Evolutionary conservation across 2,797 vertebrate species (phyloP).

Genomic region (Prunella strophiata): DNA sequence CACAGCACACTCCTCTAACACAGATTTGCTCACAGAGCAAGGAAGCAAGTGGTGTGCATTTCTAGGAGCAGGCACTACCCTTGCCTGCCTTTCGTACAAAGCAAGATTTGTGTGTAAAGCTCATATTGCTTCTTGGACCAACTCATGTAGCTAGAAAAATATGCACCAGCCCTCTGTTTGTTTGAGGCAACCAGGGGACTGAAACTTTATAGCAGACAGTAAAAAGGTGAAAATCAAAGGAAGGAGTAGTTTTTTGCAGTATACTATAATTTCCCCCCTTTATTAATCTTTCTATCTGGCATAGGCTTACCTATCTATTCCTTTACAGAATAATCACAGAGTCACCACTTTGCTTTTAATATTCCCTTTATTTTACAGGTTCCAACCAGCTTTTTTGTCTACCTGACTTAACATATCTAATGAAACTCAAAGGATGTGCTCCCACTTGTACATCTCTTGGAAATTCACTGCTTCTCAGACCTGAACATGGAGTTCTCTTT

Average conservation of each 20-base stretch:
- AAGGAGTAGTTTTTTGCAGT: not conserved
- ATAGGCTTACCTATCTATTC: not conserved
- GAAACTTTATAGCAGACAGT: not conserved
- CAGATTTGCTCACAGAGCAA: not conserved
- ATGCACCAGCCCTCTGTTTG: not conserved
- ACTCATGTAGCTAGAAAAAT: not conserved
- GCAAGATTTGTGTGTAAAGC: not conserved
- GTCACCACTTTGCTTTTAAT: not conserved
- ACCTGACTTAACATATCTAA: not conserved
- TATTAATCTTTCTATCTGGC: conserved; percentile 20
- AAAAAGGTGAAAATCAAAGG: not conserved
- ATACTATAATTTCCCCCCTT: not conserved
- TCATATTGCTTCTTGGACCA: not conserved
- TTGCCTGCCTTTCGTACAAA: not conserved
- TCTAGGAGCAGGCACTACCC: not conserved
- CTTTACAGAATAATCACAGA: not conserved
- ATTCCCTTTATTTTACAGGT: not conserved
- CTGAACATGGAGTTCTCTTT: not conserved
- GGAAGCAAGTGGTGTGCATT: not conserved
- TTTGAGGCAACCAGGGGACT: not conserved
- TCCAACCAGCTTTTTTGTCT: not conserved
- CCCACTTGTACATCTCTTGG: not conserved
- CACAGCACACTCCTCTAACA: not conserved
- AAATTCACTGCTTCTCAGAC: not conserved
- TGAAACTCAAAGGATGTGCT: not conserved